Evolutionary conservation across 2,113 vertebrate genomes (phyloP).

Genomic region (Collichthys lucidus): DNA sequence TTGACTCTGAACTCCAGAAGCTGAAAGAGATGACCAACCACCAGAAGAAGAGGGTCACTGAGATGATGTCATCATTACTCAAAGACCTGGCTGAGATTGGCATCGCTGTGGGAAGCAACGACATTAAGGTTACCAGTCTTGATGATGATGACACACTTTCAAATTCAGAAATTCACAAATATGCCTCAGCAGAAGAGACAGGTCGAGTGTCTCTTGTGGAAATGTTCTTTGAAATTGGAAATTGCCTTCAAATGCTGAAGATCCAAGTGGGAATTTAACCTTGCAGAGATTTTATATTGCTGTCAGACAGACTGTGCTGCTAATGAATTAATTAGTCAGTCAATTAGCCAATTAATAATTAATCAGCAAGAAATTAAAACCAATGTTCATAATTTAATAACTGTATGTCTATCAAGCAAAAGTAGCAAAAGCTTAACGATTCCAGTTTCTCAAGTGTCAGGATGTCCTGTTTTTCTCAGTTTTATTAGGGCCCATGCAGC

Average conservation of each 20-base stretch:
- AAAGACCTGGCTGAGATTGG: slow-evolving; percentile 98
- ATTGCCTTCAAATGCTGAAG: background rate
- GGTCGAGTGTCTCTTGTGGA: slow-evolving; percentile 13
- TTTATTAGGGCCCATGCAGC: too few species aligned
- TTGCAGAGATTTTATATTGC: background rate
- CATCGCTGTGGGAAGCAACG: slow-evolving; percentile 95
- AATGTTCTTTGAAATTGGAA: background rate
- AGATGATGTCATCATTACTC: slow-evolving; percentile 98
- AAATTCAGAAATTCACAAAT: background rate
- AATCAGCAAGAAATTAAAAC: background rate
- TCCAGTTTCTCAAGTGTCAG: background rate
- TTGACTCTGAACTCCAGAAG: slow-evolving; percentile 97
- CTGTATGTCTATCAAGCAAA: too few species aligned
- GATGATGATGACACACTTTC: background rate
- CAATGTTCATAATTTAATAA: background rate
- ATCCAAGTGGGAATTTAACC: background rate
- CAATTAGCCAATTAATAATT: background rate
- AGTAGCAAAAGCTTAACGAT: background rate
- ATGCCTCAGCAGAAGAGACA: background rate
- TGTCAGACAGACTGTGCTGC: background rate
- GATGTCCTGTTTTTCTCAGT: background rate
- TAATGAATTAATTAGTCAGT: background rate
- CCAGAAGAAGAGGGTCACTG: slow-evolving; percentile 96
- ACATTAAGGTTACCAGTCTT: slow-evolving; percentile 90
- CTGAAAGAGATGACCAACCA: slow-evolving; percentile 99